These are phyloP conservation scores for Bergia sp. DNA, from an alignment of 92 coral and sea anemone species.

Conservation along the genomic window DNA sequence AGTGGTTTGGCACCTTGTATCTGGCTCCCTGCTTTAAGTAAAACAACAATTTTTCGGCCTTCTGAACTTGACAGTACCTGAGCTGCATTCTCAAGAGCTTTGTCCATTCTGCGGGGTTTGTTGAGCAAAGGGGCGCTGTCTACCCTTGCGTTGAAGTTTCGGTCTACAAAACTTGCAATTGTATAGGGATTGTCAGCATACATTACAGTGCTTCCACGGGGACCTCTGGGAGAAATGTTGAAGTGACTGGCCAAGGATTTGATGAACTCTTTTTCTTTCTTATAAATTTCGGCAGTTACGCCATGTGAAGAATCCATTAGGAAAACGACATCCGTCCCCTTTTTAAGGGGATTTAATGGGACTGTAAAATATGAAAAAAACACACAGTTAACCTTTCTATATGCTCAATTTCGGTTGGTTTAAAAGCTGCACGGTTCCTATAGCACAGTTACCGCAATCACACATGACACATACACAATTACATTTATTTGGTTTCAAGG, in stretches of 20 bases:
- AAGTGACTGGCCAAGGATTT: slow-evolving; percentile 44
- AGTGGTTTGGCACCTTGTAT: slow-evolving; percentile 48
- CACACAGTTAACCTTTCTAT: too few species aligned
- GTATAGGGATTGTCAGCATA: slow-evolving; percentile 48
- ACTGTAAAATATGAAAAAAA: background rate
- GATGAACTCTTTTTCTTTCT: slow-evolving; percentile 44
- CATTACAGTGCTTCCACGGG: slow-evolving; percentile 47
- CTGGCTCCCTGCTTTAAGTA: slow-evolving; percentile 47
- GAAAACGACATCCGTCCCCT: slow-evolving; percentile 42
- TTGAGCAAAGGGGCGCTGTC: slow-evolving; percentile 22
- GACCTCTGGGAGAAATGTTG: slow-evolving; percentile 44
- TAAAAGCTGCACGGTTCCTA: background rate
- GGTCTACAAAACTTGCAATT: slow-evolving; percentile 20
- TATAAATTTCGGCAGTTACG: slow-evolving; percentile 27
- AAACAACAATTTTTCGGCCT: slow-evolving; percentile 35
- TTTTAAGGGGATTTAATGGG: slow-evolving; percentile 1
- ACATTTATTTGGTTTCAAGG: background rate
- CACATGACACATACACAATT: background rate
- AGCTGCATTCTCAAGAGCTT: slow-evolving; percentile 37
- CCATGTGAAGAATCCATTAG: slow-evolving; percentile 58
- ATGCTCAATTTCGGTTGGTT: too few species aligned
- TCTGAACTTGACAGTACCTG: slow-evolving; percentile 28
- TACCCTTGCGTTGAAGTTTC: background rate
- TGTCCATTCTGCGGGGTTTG: slow-evolving; percentile 31
- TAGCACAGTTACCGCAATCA: background rate